Conservation (phyloP, 2,113 vertebrate genomes). For the Notechis scutatus region DNA sequence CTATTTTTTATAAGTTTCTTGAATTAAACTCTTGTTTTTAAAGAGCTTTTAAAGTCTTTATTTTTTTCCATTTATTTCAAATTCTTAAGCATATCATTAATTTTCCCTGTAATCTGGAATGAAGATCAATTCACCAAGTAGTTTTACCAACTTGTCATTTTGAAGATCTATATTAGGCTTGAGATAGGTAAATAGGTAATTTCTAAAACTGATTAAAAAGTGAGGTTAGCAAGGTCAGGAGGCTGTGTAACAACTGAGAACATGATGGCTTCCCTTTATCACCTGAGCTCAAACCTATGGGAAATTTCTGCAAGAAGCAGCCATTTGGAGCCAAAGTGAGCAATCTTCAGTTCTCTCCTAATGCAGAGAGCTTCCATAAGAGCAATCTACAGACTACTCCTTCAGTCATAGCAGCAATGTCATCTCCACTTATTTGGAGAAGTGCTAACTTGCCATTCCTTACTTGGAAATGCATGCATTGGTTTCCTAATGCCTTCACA, state of each 20-base stretch:
- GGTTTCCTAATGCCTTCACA: constrained; percentile 44
- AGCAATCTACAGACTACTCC: background rate
- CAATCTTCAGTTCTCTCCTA: background rate
- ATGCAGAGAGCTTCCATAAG: background rate
- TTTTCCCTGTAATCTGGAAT: background rate
- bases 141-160: background rate
- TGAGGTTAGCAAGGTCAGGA: background rate
- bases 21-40: background rate
- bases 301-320: background rate
- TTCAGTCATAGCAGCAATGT: background rate
- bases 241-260: background rate
- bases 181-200: background rate
- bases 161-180: background rate
- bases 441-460: background rate
- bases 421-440: background rate
- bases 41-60: background rate
- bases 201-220: background rate
- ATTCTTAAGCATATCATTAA: background rate
- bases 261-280: background rate
- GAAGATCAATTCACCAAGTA: background rate
- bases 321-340: background rate
- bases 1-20: background rate
- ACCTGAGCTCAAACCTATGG: background rate
- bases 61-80: background rate
- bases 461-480: background rate